Base-by-base conservation (phyloP, 92 coral and sea anemone species). In the Pocillopora meandrina region DNA sequence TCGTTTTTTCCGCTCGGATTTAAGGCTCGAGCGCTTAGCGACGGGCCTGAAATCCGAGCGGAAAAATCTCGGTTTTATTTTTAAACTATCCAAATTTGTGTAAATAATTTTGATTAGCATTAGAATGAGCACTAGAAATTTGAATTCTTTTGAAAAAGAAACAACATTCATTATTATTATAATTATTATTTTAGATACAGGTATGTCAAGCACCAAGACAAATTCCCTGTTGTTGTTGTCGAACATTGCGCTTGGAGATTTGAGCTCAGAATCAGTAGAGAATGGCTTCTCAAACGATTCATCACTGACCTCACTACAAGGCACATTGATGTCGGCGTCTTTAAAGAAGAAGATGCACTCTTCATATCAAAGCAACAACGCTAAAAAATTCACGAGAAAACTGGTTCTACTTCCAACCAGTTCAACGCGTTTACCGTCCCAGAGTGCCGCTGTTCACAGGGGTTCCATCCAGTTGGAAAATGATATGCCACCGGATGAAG, bases 201-300 rank as follows among this genome's bases (percentile, higher is more conserved):
- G 58, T 57, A 16, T 69, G 35, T 34, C 73, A 19, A 4, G 5
- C 21, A 56, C 85, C 67, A 81, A 35, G 60, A 56, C 85, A 16
- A 81, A 81, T 20, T 81, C 85, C 0, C 85, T 81, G 10, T 17
- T 81, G 36, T 56, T 81, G 76, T 16, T 81, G n/a, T 81, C 85
- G 2, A 62, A 59, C 85, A 71, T 81, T 16, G 85, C 85, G 9
- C 15, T 81, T 8, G 0, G 70, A 3, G 68, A 71, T 18, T 71
- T 81, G 17, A 70, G n/a, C 36, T 52, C 60, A 3, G 74, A 79
- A 9, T 31, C 18, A 12, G 10, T 19, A 17, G 85, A 70, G 15
- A 58, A 57, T 6, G 70, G 21, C 72, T 9, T 13, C 20, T 1
- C 21, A 2, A 59, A 33, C 13, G 77, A 71, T 74, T 20, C 21